Evolutionary conservation across 2,113 vertebrate species (phyloP).

Genomic region (Salvelinus fontinalis): DNA sequence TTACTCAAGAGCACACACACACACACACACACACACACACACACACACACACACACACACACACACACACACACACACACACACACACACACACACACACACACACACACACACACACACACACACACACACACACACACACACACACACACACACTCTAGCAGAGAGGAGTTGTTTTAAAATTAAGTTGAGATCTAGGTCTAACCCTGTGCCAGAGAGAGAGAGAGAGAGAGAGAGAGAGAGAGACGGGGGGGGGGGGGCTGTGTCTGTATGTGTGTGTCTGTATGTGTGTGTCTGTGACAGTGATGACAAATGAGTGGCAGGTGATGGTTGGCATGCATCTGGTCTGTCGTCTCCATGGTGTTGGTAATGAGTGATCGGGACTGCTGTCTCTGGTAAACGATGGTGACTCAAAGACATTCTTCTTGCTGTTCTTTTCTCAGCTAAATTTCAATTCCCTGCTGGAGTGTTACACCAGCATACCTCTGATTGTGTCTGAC

Average conservation of each 20-base stretch:
- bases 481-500: too few species aligned
- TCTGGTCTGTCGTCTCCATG: conserved; percentile 10
- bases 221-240: too few species aligned
- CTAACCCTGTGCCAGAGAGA: too few species aligned
- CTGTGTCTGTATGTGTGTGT: background rate
- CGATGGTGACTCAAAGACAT: background rate
- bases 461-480: background rate
- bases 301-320: conserved; percentile 41
- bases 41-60: background rate
- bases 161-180: too few species aligned
- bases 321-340: conserved; percentile 27
- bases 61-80: too few species aligned
- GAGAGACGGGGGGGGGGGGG: too few species aligned
- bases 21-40: background rate
- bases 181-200: too few species aligned
- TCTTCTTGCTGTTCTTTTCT: background rate
- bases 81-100: too few species aligned
- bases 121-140: too few species aligned
- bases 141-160: background rate
- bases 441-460: conserved; percentile 28
- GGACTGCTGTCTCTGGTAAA: conserved; percentile 2
- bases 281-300: conserved; percentile 24
- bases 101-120: too few species aligned
- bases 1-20: background rate
- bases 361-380: background rate